A percentile compares a stretch with the other conserved stretches of the same genome.
Evolutionary conservation across 2,888 invertebrate genomes (phyloP).

Genomic region (Dynastes hyllus): DNA sequence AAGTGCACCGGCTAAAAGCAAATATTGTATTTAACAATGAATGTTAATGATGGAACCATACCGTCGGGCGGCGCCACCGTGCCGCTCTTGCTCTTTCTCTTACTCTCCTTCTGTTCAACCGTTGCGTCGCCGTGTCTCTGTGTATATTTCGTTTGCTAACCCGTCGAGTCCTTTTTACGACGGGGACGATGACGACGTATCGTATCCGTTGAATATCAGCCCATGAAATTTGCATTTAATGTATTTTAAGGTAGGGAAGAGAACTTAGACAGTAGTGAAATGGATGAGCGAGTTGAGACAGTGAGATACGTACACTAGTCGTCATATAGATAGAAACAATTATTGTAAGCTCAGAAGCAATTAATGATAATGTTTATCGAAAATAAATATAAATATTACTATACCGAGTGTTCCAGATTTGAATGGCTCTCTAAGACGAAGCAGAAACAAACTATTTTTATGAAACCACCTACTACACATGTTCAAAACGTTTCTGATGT

Average conservation of each 20-base stretch:
- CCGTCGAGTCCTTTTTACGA: slow-evolving; percentile 35
- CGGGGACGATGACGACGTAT: slow-evolving; percentile 33
- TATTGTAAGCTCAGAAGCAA: too few relatives aligned
- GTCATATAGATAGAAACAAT: too few relatives aligned
- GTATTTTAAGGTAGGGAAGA: slow-evolving; percentile 61
- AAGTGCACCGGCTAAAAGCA: slow-evolving; percentile 63
- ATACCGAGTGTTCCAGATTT: too few relatives aligned
- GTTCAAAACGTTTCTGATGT: too few relatives aligned
- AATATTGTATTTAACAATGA: slow-evolving; percentile 65
- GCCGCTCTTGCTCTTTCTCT: too few relatives aligned
- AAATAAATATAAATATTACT: too few relatives aligned
- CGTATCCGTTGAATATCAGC: slow-evolving; percentile 42
- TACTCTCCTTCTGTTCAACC: too few relatives aligned
- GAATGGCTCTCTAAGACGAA: too few relatives aligned
- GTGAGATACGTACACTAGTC: neutral
- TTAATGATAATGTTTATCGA: too few relatives aligned
- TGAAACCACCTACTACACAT: too few relatives aligned
- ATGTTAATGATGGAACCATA: slow-evolving; percentile 63
- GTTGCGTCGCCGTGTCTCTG: slow-evolving; percentile 2
- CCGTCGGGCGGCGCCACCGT: slow-evolving; percentile 34
- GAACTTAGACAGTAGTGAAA: neutral
- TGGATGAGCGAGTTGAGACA: slow-evolving; percentile 37
- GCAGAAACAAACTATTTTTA: too few relatives aligned
- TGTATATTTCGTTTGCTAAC: slow-evolving; percentile 2
- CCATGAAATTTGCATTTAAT: slow-evolving; percentile 64